Conservation (phyloP, 2,888 invertebrate genomes). For the Aspidiotus destructor region DNA sequence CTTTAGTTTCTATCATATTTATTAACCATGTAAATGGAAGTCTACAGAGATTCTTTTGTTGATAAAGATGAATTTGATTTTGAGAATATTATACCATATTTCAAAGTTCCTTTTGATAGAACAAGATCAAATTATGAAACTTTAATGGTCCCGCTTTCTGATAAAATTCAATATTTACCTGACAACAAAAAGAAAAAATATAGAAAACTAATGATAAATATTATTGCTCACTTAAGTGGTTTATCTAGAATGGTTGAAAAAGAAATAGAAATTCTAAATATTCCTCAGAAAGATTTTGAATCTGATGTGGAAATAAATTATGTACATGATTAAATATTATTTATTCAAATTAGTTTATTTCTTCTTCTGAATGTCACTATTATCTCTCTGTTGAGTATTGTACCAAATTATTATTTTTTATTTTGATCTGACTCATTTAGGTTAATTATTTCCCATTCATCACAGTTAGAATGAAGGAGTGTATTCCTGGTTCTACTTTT, state of each 20-base stretch:
- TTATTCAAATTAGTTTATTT: no score
- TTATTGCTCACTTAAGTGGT: slow-evolving; percentile 7
- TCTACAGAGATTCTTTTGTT: slow-evolving; percentile 37
- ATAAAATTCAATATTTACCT: slow-evolving; percentile 29
- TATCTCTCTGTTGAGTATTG: no score
- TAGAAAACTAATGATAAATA: slow-evolving; percentile 24
- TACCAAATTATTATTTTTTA: no score
- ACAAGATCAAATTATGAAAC: slow-evolving; percentile 20
- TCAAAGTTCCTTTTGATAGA: slow-evolving; percentile 11
- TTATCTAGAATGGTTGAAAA: slow-evolving; percentile 21
- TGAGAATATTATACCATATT: slow-evolving; percentile 22
- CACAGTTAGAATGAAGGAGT: no score
- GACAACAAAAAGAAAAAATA: slow-evolving; percentile 10
- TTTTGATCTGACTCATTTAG: no score
- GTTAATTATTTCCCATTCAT: no score
- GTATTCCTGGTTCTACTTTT: no score
- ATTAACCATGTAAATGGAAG: slow-evolving; percentile 16
- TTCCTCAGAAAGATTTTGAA: background rate
- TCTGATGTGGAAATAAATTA: no score
- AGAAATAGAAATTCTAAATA: slow-evolving; percentile 7
- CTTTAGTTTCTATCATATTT: no score
- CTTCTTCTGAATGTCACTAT: no score
- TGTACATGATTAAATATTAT: no score
- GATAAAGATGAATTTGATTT: slow-evolving; percentile 15
- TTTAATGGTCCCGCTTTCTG: slow-evolving; percentile 13